Base-by-base conservation (phyloP, 2,113 vertebrate species). In the Poecile atricapillus region DNA sequence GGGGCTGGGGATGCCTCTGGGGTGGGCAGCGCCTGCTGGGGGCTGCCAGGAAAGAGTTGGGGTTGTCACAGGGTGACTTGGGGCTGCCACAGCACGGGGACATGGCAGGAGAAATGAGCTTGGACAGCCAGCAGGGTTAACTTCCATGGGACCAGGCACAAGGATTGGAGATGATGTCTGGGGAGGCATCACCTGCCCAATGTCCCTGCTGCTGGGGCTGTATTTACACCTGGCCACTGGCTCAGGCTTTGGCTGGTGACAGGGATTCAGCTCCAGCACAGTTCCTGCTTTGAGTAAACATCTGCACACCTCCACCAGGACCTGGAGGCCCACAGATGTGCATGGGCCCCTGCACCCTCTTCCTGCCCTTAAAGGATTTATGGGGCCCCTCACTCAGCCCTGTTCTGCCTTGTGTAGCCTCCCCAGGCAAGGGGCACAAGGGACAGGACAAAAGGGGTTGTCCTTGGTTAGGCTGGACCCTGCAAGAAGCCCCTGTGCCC, bases 21-120 rank as follows among this genome's bases (percentile, higher is more conserved):
- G 91, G 11, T 11, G 93, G 93, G 13, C 67, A 39, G 55, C 0
- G 14, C 89, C 79, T 47, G 59, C 83, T 47, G 85, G 83, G 71
- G 39, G 81, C 98, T 97, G 76, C 31, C 24, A 15, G 59, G 49
- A 78, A 15, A 81, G 41, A 92, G 59, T 43, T 77, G 33, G 71
- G n/a, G 39, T 23, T 33, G 10, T 46, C 68, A 53, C 41, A 9
- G 53, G 11, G 22, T 19, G 8, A 5, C 3, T 10, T 3, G 39
- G 53, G 18, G 9, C 19, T 37, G 59, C 27, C 68, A 37, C 17
- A 21, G 52, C 13, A 2, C 1, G 9, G 67, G 39, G 33, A n/a
- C 7, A 1, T 0, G 0, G 55, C 31, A 59, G 60, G 31, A 85
- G 56, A 37, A 20, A 10, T 15, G 20, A 59, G 31, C 5, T 33